Evolutionary conservation across 2,797 vertebrate genomes (phyloP).

Genomic region (Psittacula derbiana): DNA sequence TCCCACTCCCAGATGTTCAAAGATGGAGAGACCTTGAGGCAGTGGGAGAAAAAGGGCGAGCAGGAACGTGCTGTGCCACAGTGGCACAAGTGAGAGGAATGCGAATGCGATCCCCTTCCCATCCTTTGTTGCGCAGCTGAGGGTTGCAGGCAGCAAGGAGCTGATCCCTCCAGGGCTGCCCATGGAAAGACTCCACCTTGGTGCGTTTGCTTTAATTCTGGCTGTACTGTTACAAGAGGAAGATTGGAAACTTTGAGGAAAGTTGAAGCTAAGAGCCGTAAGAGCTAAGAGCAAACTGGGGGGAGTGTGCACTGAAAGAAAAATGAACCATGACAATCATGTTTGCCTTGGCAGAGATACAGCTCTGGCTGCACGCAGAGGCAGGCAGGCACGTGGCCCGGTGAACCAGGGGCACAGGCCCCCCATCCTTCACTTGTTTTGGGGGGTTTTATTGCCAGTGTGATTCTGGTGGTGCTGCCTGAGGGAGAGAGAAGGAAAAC

Average conservation of each 20-base stretch:
- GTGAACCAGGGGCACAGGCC: background rate
- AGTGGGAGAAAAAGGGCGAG: background rate
- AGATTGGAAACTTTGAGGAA: slow-evolving; percentile 28
- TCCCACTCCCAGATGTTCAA: background rate
- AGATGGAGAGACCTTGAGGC: background rate
- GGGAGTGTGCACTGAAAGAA: background rate
- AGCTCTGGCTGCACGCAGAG: background rate
- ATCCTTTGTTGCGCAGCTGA: accelerated
- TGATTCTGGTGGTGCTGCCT: background rate
- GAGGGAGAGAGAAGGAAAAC: background rate
- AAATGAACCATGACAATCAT: background rate
- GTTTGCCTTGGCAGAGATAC: slow-evolving; percentile 13
- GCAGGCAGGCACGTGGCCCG: background rate
- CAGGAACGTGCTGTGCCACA: background rate
- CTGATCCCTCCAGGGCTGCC: background rate
- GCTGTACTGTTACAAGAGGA: background rate
- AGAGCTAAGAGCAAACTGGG: background rate
- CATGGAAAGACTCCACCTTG: background rate
- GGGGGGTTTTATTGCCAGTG: background rate
- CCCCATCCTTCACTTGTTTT: background rate
- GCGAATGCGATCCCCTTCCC: accelerated
- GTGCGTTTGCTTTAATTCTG: background rate
- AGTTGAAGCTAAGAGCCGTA: background rate
- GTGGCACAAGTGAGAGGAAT: background rate
- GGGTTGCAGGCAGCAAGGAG: background rate